phyloP scores from a whole-genome alignment of 1,140 invertebrate species.

The Diabrotica undecimpunctata region DNA sequence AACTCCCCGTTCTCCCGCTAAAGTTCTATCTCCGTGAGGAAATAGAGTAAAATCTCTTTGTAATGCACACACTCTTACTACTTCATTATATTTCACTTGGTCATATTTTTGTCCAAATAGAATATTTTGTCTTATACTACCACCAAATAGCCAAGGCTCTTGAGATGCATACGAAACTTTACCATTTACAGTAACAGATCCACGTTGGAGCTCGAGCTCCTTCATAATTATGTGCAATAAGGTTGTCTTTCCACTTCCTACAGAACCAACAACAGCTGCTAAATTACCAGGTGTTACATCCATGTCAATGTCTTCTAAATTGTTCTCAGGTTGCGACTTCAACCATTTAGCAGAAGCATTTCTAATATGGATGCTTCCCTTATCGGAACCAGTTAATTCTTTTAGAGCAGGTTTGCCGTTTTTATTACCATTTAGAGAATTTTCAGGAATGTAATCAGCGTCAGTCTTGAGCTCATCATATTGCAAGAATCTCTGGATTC shows the following conservation, averaged over 20 bases:
- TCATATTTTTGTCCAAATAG: conserved; percentile 52
- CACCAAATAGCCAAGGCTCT: conserved; percentile 58
- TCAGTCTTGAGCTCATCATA: conserved; percentile 21
- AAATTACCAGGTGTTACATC: conserved; percentile 53
- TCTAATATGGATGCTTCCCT: conserved; percentile 16
- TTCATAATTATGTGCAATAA: conserved; percentile 73
- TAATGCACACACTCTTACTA: conserved; percentile 59
- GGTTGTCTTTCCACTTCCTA: conserved; percentile 74
- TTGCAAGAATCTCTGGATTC: conserved; percentile 58
- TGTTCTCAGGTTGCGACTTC: conserved; percentile 51
- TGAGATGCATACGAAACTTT: conserved; percentile 58
- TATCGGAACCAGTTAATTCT: background rate
- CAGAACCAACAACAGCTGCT: conserved; percentile 64
- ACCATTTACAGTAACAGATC: conserved; percentile 42
- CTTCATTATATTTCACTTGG: conserved; percentile 57
- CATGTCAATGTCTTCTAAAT: conserved; percentile 55
- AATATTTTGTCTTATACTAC: conserved; percentile 57
- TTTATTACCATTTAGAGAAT: background rate
- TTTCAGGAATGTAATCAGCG: background rate
- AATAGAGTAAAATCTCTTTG: conserved; percentile 66
- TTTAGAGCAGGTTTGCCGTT: background rate
- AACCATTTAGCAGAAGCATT: conserved; percentile 34
- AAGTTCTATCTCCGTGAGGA: conserved; percentile 66
- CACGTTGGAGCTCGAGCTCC: conserved; percentile 63
- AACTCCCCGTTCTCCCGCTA: conserved; percentile 81